These are phyloP conservation scores for Cetoscarus ocellatus DNA, from an alignment of 2,797 vertebrate genomes.

Conservation along the genomic window DNA sequence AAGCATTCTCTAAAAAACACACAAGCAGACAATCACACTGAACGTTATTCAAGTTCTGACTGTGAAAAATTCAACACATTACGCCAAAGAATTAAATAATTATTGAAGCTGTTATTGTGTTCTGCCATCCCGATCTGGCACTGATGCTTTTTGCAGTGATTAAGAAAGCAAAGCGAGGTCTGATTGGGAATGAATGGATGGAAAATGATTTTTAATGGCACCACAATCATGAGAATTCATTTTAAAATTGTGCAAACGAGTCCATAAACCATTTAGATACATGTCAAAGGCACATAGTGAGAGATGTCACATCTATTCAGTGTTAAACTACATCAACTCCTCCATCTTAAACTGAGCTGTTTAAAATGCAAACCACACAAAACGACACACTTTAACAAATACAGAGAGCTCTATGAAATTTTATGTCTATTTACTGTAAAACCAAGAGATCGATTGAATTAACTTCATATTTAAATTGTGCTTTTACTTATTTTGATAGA, in stretches of 20 bases:
- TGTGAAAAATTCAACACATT: constrained; percentile 19
- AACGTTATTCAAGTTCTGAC: constrained; percentile 18
- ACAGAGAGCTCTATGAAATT: constrained; percentile 16
- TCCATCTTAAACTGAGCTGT: constrained; percentile 23
- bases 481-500: constrained; percentile 54
- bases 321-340: background rate
- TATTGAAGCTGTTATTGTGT: background rate
- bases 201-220: constrained; percentile 30
- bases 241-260: constrained; percentile 26
- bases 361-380: constrained; percentile 1
- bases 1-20: constrained; percentile 14
- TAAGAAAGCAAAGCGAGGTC: constrained; percentile 7
- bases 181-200: constrained; percentile 23
- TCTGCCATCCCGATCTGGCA: constrained; percentile 13
- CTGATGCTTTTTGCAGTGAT: constrained; percentile 27
- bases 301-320: constrained; percentile 7
- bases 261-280: constrained; percentile 27
- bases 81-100: constrained; percentile 39
- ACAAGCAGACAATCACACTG: constrained; percentile 28
- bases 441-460: constrained; percentile 17
- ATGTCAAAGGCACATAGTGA: constrained; percentile 64
- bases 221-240: constrained; percentile 20
- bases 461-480: constrained; percentile 52
- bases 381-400: background rate
- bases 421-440: constrained; percentile 32